These are phyloP conservation scores for Lomographa bimaculata DNA, from an alignment of 2,888 invertebrate genomes.

Conservation along the genomic window DNA sequence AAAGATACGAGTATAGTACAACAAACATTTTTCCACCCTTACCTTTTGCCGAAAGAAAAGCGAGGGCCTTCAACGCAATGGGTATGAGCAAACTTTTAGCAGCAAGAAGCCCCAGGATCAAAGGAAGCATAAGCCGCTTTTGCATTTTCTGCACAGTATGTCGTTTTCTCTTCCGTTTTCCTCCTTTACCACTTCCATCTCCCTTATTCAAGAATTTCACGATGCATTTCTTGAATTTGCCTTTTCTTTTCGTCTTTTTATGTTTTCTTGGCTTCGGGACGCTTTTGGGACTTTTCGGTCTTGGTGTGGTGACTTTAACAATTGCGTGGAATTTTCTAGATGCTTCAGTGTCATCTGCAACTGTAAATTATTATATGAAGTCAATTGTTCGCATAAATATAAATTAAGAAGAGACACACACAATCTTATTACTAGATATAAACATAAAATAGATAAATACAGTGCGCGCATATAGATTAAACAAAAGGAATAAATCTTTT, in stretches of 20 bases:
- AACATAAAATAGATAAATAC: too few relatives aligned
- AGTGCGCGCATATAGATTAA: too few relatives aligned
- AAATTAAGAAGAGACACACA: too few relatives aligned
- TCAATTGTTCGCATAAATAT: too few relatives aligned
- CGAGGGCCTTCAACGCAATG: slow-evolving; percentile 86
- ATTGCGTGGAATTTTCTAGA: slow-evolving; percentile 27
- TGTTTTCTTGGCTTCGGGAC: slow-evolving; percentile 32
- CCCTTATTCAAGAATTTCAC: slow-evolving; percentile 59
- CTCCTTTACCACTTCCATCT: slow-evolving; percentile 10
- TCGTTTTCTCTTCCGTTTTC: slow-evolving; percentile 41
- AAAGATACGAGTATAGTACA: too few relatives aligned
- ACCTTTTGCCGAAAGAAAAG: slow-evolving; percentile 86
- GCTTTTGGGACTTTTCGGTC: slow-evolving; percentile 9
- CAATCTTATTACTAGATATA: too few relatives aligned
- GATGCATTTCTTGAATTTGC: slow-evolving; percentile 61
- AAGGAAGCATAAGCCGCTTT: slow-evolving; percentile 83
- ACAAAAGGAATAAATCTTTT: too few relatives aligned
- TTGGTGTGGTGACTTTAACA: slow-evolving; percentile 24
- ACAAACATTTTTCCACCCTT: too few relatives aligned
- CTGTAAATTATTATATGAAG: too few relatives aligned
- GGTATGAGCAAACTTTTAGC: slow-evolving; percentile 87
- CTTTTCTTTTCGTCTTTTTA: slow-evolving; percentile 45
- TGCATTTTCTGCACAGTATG: slow-evolving; percentile 53
- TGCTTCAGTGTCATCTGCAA: slow-evolving; percentile 26
- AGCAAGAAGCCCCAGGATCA: slow-evolving; percentile 85